Evolutionary conservation across 2,888 invertebrate species (phyloP).

Genomic region (Mesochorus sp.): DNA sequence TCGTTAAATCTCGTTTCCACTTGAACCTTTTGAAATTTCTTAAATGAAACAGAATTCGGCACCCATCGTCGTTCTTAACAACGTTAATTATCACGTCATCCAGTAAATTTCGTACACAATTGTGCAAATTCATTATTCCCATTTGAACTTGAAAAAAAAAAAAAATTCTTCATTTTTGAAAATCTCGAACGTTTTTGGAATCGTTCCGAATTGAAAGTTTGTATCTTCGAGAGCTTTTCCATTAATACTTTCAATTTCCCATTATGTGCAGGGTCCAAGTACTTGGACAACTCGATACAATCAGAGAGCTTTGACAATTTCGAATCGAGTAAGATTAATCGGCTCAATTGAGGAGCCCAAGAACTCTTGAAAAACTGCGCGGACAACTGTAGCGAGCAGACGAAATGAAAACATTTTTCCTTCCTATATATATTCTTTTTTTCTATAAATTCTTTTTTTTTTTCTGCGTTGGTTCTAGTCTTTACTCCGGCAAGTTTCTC

Average conservation of each 20-base stretch:
- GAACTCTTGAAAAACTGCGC: too few species aligned
- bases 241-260: too few species aligned
- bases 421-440: neutral
- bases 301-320: slow-evolving; percentile 18
- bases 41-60: too few species aligned
- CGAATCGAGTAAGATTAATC: slow-evolving; percentile 39
- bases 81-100: slow-evolving; percentile 85
- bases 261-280: neutral
- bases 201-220: too few species aligned
- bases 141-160: neutral
- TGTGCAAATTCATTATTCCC: slow-evolving; percentile 20
- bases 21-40: too few species aligned
- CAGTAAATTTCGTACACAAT: slow-evolving; percentile 85
- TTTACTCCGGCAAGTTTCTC: slow-evolving; percentile 34
- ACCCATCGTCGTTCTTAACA: slow-evolving; percentile 78
- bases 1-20: too few species aligned
- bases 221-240: too few species aligned
- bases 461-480: slow-evolving; percentile 13
- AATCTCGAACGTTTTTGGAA: too few species aligned
- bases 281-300: slow-evolving; percentile 43
- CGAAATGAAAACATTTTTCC: too few species aligned
- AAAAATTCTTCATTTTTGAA: neutral
- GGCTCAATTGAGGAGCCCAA: slow-evolving; percentile 31
- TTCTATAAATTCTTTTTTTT: neutral
- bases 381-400: neutral